phyloP scores from a whole-genome alignment of 1,140 invertebrate genomes.

The Marisa cornuarietis region DNA sequence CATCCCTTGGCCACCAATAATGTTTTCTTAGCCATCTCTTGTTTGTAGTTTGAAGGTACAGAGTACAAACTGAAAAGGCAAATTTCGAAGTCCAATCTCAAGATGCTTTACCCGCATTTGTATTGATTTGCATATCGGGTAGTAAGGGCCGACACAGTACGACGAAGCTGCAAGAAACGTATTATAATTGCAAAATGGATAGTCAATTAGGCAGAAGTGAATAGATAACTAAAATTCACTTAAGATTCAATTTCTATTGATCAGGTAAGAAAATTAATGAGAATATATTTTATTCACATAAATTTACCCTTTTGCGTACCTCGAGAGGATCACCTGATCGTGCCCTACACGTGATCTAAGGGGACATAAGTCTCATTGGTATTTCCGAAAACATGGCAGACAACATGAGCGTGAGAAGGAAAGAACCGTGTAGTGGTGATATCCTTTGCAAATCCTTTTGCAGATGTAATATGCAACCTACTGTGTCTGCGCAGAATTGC shows the following conservation, averaged over 20 bases:
- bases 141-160: too few species aligned
- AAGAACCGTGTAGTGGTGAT: neutral
- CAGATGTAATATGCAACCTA: neutral
- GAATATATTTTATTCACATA: neutral
- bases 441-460: neutral
- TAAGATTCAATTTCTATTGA: neutral
- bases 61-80: too few species aligned
- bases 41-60: too few species aligned
- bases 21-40: too few species aligned
- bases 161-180: too few species aligned
- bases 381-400: constrained; percentile 10
- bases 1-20: too few species aligned
- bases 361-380: constrained; percentile 16
- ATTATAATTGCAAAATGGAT: too few species aligned
- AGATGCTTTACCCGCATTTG: too few species aligned
- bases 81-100: too few species aligned
- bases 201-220: neutral
- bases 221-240: neutral
- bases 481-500: neutral
- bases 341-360: constrained; percentile 8
- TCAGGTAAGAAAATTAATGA: neutral
- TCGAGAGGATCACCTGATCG: neutral
- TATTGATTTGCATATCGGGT: too few species aligned
- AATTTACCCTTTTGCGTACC: neutral
- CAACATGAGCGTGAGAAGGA: neutral